Evolutionary conservation across 2,113 vertebrate genomes (phyloP).

Genomic region (Nipponia nippon): DNA sequence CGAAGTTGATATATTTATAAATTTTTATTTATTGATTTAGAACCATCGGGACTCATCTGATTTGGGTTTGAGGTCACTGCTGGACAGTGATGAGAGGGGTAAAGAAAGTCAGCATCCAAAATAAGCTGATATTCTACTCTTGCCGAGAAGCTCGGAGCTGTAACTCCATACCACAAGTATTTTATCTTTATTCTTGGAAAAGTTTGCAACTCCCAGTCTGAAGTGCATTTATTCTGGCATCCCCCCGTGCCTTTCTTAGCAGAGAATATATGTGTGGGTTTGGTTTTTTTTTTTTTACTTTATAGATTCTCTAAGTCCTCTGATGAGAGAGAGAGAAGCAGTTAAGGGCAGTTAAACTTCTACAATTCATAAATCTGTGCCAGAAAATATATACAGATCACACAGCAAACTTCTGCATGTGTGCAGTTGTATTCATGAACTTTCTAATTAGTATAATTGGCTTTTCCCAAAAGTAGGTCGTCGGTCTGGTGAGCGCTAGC

Average conservation of each 20-base stretch:
- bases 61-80: slow-evolving; percentile 28
- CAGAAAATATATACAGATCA: not conserved
- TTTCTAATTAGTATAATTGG: not conserved
- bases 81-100: not conserved
- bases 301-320: not conserved
- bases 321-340: not conserved
- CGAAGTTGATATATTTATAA: not conserved
- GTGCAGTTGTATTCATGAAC: not conserved
- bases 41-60: not conserved
- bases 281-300: not conserved
- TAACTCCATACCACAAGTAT: not conserved
- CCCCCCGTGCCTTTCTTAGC: not conserved
- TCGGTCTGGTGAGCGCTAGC: not conserved
- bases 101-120: slow-evolving; percentile 1
- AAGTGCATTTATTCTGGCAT: not conserved
- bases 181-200: not conserved
- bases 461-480: not conserved
- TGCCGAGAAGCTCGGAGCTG: not conserved
- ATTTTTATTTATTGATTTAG: not conserved
- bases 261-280: not conserved
- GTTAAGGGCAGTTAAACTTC: not conserved
- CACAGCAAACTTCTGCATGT: not conserved
- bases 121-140: not conserved
- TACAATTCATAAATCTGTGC: not conserved
- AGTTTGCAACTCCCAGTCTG: not conserved